Evolutionary conservation across 2,113 vertebrate genomes (phyloP), one percentile per base, ranked within the genome.

Genomic region (Rhegmatorhina hoffmannsi): DNA sequence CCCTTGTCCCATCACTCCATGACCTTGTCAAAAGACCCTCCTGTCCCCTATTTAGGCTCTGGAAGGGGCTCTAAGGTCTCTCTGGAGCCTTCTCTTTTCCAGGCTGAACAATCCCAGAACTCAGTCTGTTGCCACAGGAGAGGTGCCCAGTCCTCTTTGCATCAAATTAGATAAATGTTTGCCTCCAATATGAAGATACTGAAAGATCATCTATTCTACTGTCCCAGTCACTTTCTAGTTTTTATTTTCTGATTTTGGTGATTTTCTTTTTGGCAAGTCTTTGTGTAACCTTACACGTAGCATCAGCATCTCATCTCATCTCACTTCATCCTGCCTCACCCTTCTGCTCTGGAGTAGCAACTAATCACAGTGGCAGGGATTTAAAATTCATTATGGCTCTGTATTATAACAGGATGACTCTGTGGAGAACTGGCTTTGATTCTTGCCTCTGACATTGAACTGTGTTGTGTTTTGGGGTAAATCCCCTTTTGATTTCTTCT

Each of bases 81-180:
- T 17, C 12, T 52, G 44, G 77, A 74, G 2, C 50, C 25, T 74
- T 81, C 14, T 13, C 31, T 2, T 66, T 36, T 74, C 68, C 68
- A 52, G 31, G 11, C 8, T 1, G 52, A 59, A 0, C 34, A 74
- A 0, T 0, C 24, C 29, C 62, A 62, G 25, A 13, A 55, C 47
- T 21, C 29, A 75, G 24, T 13, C 47, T 47, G 16, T 1, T 25
- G 3, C 19, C 19, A 55, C 7, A 4, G 15, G 33, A 67, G 29
- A 60, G 23, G 20, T 2, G 3, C 19, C 55, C 79, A 89, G 17
- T 8, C 25, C 13, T 1, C 10, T 5, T 2, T 62, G 19, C 29
- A 31, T 55, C 44, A 10, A 6, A 18, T 53, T 14, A 18, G 17
- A 33, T 40, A 47, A 47, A 55, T 12, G 1, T 62, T 43, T 55